Percentiles rank a stretch among this genome's conserved stretches.
phyloP scores from a whole-genome alignment of 2,888 invertebrate species.

The Encarsia formosa region DNA sequence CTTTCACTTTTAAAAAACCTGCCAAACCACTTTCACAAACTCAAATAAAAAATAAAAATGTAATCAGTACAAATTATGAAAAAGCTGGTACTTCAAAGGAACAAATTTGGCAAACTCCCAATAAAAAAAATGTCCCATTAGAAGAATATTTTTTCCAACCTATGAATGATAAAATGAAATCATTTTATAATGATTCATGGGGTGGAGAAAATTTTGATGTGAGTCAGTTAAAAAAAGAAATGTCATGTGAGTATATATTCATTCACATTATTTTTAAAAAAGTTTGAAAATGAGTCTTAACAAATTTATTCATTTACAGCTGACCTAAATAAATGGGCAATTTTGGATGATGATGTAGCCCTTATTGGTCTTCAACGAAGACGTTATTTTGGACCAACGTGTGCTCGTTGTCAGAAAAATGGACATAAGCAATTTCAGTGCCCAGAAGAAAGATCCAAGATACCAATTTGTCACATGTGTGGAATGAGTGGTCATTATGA shows the following conservation, averaged over 20 bases:
- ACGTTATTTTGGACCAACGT: constrained; percentile 44
- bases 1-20: background rate
- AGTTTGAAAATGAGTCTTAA: constrained; percentile 2
- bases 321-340: constrained; percentile 42
- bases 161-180: constrained; percentile 55
- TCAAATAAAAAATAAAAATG: background rate
- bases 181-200: constrained; percentile 65
- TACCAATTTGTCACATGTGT: constrained; percentile 62
- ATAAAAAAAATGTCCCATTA: constrained; percentile 16
- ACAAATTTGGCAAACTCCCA: background rate
- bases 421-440: constrained; percentile 65
- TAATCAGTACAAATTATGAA: background rate
- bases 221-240: constrained; percentile 56
- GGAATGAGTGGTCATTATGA: constrained; percentile 64
- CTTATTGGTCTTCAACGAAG: constrained; percentile 12
- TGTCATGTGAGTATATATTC: constrained; percentile 59
- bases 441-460: constrained; percentile 54
- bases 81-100: background rate
- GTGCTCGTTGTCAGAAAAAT: constrained; percentile 61
- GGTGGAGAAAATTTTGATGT: constrained; percentile 63
- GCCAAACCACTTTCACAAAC: background rate
- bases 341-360: constrained; percentile 39
- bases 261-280: constrained; percentile 2
- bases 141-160: constrained; percentile 37
- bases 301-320: constrained; percentile 29